A percentile compares a stretch with the other conserved stretches of the same genome.
These are phyloP conservation scores for Catostylus mosaicus DNA, from an alignment of 30 jellyfish, hydroid and myxozoan genomes.

Conservation along the genomic window DNA sequence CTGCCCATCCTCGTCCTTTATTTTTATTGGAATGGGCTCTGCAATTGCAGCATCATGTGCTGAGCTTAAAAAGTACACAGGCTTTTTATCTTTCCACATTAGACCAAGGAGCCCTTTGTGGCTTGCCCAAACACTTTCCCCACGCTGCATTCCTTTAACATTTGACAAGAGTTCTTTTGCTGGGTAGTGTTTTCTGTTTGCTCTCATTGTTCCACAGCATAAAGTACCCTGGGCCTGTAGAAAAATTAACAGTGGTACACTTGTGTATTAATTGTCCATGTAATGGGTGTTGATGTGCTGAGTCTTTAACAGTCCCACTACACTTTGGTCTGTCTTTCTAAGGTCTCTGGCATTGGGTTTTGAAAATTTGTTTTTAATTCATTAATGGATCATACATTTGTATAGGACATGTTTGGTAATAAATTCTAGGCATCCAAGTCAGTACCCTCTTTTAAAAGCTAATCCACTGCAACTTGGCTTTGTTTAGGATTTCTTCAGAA, in stretches of 20 bases:
- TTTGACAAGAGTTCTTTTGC: background rate
- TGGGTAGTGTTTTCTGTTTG: background rate
- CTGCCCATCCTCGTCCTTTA: constrained; percentile 26
- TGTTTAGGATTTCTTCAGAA: constrained; percentile 4
- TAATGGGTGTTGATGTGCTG: too few relatives aligned
- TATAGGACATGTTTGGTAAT: too few relatives aligned
- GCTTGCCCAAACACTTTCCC: constrained; percentile 18
- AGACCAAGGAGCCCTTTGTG: background rate
- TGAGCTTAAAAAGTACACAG: constrained; percentile 5
- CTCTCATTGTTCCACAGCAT: constrained; percentile 1
- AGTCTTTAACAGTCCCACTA: too few relatives aligned
- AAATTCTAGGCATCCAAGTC: too few relatives aligned
- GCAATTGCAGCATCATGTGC: background rate
- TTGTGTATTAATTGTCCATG: background rate
- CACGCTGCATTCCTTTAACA: background rate
- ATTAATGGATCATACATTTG: too few relatives aligned
- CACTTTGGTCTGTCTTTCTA: too few relatives aligned
- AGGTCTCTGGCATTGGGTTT: too few relatives aligned
- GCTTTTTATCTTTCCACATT: constrained; percentile 18
- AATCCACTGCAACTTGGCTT: constrained; percentile 11
- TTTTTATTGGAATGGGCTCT: constrained; percentile 3
- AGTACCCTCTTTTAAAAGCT: background rate
- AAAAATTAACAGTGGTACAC: background rate
- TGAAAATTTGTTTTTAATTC: too few relatives aligned
- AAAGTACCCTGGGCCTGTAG: background rate